Evolutionary conservation across 2,113 vertebrate species (phyloP), one percentile per base, ranked within the genome.

Genomic region (Plestiodon gilberti): DNA sequence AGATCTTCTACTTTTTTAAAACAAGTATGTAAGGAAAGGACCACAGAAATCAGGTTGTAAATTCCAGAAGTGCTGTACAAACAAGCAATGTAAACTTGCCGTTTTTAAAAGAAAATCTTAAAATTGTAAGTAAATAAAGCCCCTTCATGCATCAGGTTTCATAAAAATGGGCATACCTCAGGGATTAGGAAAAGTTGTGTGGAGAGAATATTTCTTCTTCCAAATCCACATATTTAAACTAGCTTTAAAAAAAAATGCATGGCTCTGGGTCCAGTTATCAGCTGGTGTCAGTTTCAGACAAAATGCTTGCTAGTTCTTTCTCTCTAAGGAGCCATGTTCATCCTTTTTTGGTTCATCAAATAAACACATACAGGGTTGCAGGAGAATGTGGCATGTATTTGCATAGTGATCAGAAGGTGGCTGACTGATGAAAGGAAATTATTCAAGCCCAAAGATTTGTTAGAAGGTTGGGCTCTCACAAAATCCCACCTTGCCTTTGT

Each of bases 271-370:
- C 70, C 78, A 84, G 82, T n/a, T 11, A 35, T 43, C n/a, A 3
- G 0, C 62, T 70, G 38, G 84, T 91, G 81, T 40, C 75, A 7
- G 33, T 84, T 90, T 92, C 57, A 89, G 71, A 77, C 89, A 91
- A 83, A 9, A 25, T 1, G 15, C 69, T 28, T 87, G 43, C 57
- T 92, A 90, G 84, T 71, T 71, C 82, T 85, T 64, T 83, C 30
- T 79, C 90, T 89, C 90, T 69, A 91, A 87, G 61, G 65, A 55
- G 20, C 22, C 11, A 25, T 82, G 17, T 10, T 92, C 90, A 87
- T 82, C 40, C 73, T 82, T 80, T n/a, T 92, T 59, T 91, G 89
- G 79, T 80, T 90, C 62, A 33, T 64, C 52, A 14, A 55, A 43
- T 35, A 9, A 52, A 82, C 22, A 55, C 30, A 82, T 57, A 70